Evolutionary conservation across 2,113 vertebrate genomes (phyloP), one percentile per base, ranked within the genome.

Genomic region (Sinosuthora webbiana): DNA sequence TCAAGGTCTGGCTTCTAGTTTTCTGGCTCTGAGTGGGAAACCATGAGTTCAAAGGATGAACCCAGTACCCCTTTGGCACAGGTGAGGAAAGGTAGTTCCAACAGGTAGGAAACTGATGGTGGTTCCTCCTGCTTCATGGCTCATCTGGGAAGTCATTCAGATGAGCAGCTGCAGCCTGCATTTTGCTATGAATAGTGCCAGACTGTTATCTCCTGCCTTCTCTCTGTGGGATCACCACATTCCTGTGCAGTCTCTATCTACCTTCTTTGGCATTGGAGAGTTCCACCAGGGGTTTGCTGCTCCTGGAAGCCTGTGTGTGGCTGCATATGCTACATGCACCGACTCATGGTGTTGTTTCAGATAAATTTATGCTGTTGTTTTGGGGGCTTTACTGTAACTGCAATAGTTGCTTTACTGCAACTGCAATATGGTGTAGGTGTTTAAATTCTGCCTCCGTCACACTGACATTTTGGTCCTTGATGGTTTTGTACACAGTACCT

Each of bases 11-110:
- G 11, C n/a, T 80, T 90, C 15, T 53, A 24, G 9, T 59, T 87
- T 90, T 87, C 42, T 63, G 37, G 33, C 15, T 22, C 27, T 41
- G 27, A 63, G 7, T n/a, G 39, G 15, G 35, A 80, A 65, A 35
- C 11, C 3, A 2, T 0, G 1, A 73, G 7, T n/a, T 41, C 1
- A 1, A 69, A 83, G 22, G 13, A 69, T 7, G 4, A 6, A 31
- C 6, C 33, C 0, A 0, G 8, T 56, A 5, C 50, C 3, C 17
- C 30, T 31, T 57, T n/a, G 52, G 13, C 18, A n/a, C 6, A 62
- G 21, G 13, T 3, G 50, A 68, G 33, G 27, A 71, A 63, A 84
- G 9, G 17, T 21, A 20, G 9, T 9, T 45, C 10, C 13, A 39
- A 62, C 31, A 63, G 23, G 15, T 8, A 35, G 20, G 33, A 75